phyloP scores from a whole-genome alignment of 2,113 vertebrate genomes.

The Engystomops pustulosus region DNA sequence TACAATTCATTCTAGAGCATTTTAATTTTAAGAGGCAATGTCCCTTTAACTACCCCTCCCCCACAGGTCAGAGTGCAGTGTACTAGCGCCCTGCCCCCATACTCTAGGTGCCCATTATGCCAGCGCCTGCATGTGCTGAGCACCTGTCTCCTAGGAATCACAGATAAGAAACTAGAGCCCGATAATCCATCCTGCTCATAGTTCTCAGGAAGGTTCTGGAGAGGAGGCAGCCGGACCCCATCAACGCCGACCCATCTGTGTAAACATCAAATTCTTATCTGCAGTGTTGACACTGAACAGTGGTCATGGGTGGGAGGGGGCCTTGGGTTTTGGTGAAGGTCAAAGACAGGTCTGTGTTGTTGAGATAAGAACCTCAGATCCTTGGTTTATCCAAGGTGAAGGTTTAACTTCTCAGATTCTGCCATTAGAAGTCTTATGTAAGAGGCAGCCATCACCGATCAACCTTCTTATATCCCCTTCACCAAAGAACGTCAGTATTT shows the following conservation, averaged over 20 bases:
- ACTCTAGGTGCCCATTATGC: not conserved
- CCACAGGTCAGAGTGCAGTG: not conserved
- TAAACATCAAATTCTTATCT: not conserved
- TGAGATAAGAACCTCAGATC: not conserved
- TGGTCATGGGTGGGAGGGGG: not conserved
- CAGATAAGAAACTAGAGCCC: no score
- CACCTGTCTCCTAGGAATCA: not conserved
- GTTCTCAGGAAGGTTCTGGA: no score
- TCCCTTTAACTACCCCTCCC: not conserved
- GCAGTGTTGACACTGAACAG: not conserved
- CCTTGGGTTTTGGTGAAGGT: not conserved
- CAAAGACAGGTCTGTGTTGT: not conserved
- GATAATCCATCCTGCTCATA: no score
- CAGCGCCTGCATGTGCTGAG: no score
- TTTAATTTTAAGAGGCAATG: not conserved
- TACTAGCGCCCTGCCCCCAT: not conserved
- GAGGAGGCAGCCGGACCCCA: no score
- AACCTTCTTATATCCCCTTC: no score
- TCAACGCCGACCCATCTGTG: not conserved
- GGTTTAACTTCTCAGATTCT: not conserved
- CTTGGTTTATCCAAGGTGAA: not conserved
- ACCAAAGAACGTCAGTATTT: no score
- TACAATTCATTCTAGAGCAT: no score
- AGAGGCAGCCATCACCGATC: no score
- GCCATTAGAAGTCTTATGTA: no score